Evolutionary conservation across 2,113 vertebrate genomes (phyloP).

Genomic region (Sinocyclocheilus rhinocerous): DNA sequence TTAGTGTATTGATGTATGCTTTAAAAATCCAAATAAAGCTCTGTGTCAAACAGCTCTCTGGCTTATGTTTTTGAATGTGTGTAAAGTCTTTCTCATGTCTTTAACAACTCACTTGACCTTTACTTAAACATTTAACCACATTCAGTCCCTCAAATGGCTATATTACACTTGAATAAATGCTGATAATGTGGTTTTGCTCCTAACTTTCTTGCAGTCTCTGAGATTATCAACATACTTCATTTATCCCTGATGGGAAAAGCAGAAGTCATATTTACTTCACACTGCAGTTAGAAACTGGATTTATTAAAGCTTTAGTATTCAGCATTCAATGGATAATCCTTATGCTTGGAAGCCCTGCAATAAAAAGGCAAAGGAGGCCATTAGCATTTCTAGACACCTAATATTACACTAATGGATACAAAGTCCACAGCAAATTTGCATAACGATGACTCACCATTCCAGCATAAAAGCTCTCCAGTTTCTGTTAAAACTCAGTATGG

Average conservation of each 20-base stretch:
- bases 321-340: constrained; percentile 69
- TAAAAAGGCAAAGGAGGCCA: constrained; percentile 7
- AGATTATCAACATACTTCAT: not conserved
- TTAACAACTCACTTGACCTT: not conserved
- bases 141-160: not conserved
- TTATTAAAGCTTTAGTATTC: constrained; percentile 60
- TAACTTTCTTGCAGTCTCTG: not conserved
- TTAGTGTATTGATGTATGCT: not conserved
- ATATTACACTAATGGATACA: not conserved
- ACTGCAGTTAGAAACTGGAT: not conserved
- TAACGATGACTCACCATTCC: constrained; percentile 73
- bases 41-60: not conserved
- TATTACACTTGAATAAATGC: not conserved
- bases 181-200: not conserved
- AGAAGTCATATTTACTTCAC: not conserved
- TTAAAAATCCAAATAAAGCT: constrained; percentile 17
- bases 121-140: not conserved
- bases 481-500: constrained; percentile 79
- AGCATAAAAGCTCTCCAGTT: constrained; percentile 81
- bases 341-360: constrained; percentile 69
- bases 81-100: not conserved
- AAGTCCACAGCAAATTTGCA: not conserved
- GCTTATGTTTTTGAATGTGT: not conserved
- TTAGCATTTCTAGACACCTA: not conserved
- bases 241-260: not conserved